Evolutionary conservation across 2,113 vertebrate species (phyloP), one percentile per base, ranked within the genome.

Genomic region (Gobius niger): DNA sequence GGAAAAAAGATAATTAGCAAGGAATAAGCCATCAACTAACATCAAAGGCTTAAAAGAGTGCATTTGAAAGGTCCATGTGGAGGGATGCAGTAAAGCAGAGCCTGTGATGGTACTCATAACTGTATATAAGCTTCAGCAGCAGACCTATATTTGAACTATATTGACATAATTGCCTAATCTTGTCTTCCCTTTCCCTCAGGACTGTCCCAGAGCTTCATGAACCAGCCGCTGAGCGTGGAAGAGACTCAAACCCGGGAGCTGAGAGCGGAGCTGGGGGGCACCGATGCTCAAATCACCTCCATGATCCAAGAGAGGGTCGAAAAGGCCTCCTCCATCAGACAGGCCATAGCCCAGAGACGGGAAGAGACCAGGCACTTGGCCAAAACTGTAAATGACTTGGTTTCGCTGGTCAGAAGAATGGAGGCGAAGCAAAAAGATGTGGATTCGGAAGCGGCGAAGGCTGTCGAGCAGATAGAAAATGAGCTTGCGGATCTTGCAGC

Each of bases 351-450:
- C 9, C 50, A 70, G 47, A 62, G 76, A 60, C 34, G 66, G 49
- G 50, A 4, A 8, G 70, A 84, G 7, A 63, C 50, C 7, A 4
- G 67, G 4, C 54, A 61, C 0, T 19, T 72, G 72, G 1, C 10
- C 2, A 19, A 18, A 8, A 0, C 59, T 2, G 7, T 49, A 18
- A 16, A 10, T 15, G 80, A 78, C 3, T 56, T 90, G 3, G 46
- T 3, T 0, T 24, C 4, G 60, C 52, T 87, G 0, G 52, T 63
- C 0, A 19, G 7, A 14, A 68, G 44, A 69, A 56, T 78, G 0
- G 67, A 87, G 60, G 63, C 76, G 62, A 85, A 65, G 76, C 84
- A 88, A 18, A 78, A 69, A 57, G 67, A 49, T 13, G 63, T 63
- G n/a, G 77, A 83, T 19, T 53, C 73, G 7, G 2, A 70, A 56